Percentiles rank a stretch among this genome's conserved stretches.
Conservation (phyloP, 2,888 invertebrate genomes). For the Catocala fraxini region DNA sequence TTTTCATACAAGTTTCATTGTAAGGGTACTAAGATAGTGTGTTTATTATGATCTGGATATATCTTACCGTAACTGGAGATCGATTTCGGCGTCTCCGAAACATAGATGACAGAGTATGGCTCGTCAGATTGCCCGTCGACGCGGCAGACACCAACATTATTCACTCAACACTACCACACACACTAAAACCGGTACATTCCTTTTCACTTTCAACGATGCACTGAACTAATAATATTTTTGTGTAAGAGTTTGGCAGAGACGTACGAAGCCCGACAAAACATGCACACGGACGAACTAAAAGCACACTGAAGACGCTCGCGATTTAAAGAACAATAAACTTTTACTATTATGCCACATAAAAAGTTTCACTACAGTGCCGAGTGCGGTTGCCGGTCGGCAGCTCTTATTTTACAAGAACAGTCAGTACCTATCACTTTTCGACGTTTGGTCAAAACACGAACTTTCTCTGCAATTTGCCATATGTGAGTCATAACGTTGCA, state of each 20-base stretch:
- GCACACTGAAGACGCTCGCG: slow-evolving; percentile 48
- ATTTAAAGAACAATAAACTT: slow-evolving; percentile 56
- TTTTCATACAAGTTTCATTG: no score
- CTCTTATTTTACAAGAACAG: slow-evolving; percentile 49
- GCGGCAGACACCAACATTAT: slow-evolving; percentile 74
- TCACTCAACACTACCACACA: slow-evolving; percentile 40
- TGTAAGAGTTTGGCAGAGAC: background rate
- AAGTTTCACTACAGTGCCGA: slow-evolving; percentile 59
- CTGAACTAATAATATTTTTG: slow-evolving; percentile 26
- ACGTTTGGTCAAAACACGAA: slow-evolving; percentile 60
- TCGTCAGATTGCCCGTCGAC: slow-evolving; percentile 65
- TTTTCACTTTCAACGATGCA: slow-evolving; percentile 39
- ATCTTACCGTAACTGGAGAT: slow-evolving; percentile 66
- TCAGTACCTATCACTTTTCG: slow-evolving; percentile 62
- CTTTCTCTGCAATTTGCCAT: slow-evolving; percentile 62
- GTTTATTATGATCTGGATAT: no score
- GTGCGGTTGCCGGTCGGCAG: slow-evolving; percentile 43
- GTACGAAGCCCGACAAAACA: slow-evolving; percentile 26
- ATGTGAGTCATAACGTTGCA: slow-evolving; percentile 37
- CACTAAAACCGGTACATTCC: slow-evolving; percentile 52
- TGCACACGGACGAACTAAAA: slow-evolving; percentile 42
- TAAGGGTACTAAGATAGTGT: no score
- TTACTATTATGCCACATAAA: slow-evolving; percentile 54
- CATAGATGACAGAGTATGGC: slow-evolving; percentile 73
- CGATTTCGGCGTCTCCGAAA: slow-evolving; percentile 70